A percentile compares a stretch with the other conserved stretches of the same genome.
Evolutionary conservation across 2,797 vertebrate species (phyloP).

Genomic region (Columba guinea): DNA sequence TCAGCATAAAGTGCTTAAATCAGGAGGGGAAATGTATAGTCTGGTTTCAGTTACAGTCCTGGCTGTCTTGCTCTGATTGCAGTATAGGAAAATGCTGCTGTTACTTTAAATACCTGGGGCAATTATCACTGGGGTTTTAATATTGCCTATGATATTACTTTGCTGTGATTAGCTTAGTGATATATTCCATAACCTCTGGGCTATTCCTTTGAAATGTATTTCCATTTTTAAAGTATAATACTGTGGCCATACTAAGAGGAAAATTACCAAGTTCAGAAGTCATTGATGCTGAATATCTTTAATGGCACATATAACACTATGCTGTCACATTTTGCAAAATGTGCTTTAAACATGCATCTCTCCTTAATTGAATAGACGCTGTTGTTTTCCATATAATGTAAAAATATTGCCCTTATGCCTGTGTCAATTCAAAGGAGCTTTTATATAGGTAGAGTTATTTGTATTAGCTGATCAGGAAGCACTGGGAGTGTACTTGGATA

Average conservation of each 20-base stretch:
- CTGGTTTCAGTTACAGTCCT: background rate
- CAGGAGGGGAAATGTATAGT: background rate
- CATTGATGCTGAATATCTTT: background rate
- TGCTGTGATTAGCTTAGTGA: conserved; percentile 51
- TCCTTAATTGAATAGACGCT: background rate
- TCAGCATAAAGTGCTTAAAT: background rate
- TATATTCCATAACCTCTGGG: conserved; percentile 57
- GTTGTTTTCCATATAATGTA: background rate
- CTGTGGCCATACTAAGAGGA: conserved; percentile 21
- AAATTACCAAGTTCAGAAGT: conserved; percentile 60
- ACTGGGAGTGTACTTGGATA: background rate
- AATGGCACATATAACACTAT: background rate
- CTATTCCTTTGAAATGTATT: conserved; percentile 62
- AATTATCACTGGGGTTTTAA: conserved; percentile 36
- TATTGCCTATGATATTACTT: conserved; percentile 7
- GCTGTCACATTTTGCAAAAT: background rate
- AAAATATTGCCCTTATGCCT: background rate
- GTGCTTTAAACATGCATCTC: background rate
- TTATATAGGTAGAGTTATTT: conserved; percentile 7
- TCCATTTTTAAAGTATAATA: conserved; percentile 42
- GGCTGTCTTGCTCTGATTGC: background rate
- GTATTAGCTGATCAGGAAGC: conserved; percentile 50
- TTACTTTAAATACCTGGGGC: conserved; percentile 35
- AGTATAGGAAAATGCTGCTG: background rate
- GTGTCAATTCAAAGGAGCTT: background rate